Evolutionary conservation across 2,113 vertebrate species (phyloP).

Genomic region (Pterocles orientalis): DNA sequence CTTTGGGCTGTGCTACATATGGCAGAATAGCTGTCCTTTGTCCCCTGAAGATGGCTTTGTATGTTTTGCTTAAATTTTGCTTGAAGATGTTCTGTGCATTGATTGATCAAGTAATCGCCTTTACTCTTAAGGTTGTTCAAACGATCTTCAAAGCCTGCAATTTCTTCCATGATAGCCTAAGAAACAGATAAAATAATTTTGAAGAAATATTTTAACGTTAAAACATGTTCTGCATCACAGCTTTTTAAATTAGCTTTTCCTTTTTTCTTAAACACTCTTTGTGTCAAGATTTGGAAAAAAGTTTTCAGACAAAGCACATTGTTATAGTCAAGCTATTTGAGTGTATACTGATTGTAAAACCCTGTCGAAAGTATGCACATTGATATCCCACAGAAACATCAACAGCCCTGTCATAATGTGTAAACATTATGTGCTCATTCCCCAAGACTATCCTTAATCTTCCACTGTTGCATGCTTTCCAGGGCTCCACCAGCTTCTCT

Average conservation of each 20-base stretch:
- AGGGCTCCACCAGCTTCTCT: neutral
- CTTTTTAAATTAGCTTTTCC: neutral
- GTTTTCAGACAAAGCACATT: neutral
- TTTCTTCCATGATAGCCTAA: constrained; percentile 98
- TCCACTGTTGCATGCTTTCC: neutral
- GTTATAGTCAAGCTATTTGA: neutral
- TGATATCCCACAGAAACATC: neutral
- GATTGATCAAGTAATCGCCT: constrained; percentile 84
- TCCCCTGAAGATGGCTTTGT: constrained; percentile 90
- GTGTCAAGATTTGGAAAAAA: neutral
- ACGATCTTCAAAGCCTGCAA: constrained; percentile 93
- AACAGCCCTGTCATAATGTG: neutral
- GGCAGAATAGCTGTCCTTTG: constrained; percentile 93
- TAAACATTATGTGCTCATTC: neutral
- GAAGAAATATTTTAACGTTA: neutral
- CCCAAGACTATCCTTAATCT: neutral
- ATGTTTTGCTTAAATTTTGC: constrained; percentile 88
- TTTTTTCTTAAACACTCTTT: neutral
- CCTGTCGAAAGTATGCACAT: neutral
- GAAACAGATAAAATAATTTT: neutral
- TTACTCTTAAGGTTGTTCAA: constrained; percentile 84
- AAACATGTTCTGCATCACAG: neutral
- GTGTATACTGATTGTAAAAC: neutral
- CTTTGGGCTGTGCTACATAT: constrained; percentile 97
- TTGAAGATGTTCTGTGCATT: constrained; percentile 89